Evolutionary conservation across 2,888 invertebrate species (phyloP), one percentile per base, ranked within the genome.

Genomic region (Hemithea aestivaria): DNA sequence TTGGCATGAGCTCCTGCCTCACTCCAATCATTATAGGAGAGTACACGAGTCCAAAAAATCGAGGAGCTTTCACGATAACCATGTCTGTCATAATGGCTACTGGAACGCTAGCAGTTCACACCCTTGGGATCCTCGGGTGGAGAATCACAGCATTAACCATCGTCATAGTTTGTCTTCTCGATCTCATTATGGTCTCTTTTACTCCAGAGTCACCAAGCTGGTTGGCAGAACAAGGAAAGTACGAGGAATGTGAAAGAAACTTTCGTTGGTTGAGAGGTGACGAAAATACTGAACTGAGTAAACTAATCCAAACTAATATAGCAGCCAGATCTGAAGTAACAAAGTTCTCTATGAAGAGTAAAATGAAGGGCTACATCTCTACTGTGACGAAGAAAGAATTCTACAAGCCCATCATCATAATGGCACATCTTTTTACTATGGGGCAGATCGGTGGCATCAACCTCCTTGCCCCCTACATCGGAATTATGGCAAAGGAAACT

Each of bases 381-480:
- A 68, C 66, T 1, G 44, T 79, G 0, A 51, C 47, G 3, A 73
- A 72, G 24, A 78, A 75, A n/a, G 84, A 85, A 40, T 91, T 91
- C 53, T 68, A 85, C 29, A 89, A 85, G 48, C 90, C 91, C 0
- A 76, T 91, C 4, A 59, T 83, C 2, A 73, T 91, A 12, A 84
- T 92, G 65, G 76, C 89, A 30, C 81, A 89, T 1, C 87, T 90
- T 27, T 91, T 91, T 51, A 75, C 88, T 0, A 79, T 90, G 32
- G 87, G 89, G 9, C 91, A 93, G 52, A 89, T 92, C 50, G 87
- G 90, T 1, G 93, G 93, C 1, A 89, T 90, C 1, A 91, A 90
- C 32, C 90, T 90, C 0, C 85, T 93, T 49, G 88, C 90, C 1
- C 89, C 90, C 1, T 93, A 91, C 57, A 89, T 91, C 0, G 90